Base-by-base conservation (phyloP, 2,113 vertebrate genomes). In the Malaclemys terrapin region DNA sequence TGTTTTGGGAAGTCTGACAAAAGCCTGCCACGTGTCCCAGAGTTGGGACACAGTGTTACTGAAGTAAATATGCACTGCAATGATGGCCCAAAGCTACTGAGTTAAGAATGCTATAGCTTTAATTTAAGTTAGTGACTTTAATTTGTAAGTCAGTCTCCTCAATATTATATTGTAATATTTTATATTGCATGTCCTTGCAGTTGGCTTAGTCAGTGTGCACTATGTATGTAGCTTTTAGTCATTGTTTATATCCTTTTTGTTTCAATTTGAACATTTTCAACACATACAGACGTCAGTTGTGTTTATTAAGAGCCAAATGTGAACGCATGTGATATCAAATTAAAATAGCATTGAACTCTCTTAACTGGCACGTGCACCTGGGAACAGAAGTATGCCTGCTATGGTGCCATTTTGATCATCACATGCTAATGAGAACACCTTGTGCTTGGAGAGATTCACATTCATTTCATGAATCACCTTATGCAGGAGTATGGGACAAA, bases 21-120 rank as follows among this genome's bases (percentile, higher is more conserved):
- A 57, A 88, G 2, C 1, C 7, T 88, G n/a, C 54, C 56, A 62
- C 0, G 0, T 8, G 0, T 8, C 92, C 88, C 27, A 16, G 14
- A 17, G 6, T 6, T 53, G 17, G 35, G 3, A 2, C 1, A 65
- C 59, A 65, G 35, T 35, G 16, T 69, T 69, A n/a, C 35, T n/a
- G 35, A 69, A 17, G 13, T n/a, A 17, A 47, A 84, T 88, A 35
- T 84, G 20, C n/a, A 25, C 13, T 88, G 9, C 1, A 12, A 11
- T 82, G 54, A n/a, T 86, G 82, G 29, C 19, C 25, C 49, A 62
- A 89, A 91, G 17, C 79, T 19, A 1, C 14, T 17, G 85, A 50
- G n/a, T 9, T 75, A 27, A 62, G 20, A 80, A 1, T 14, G 52
- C 82, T 85, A 31, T 35, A 84, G 35, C 52, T 92, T 93, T 79